Conservation (phyloP, 2,797 vertebrate species). For the Alca torda region DNA sequence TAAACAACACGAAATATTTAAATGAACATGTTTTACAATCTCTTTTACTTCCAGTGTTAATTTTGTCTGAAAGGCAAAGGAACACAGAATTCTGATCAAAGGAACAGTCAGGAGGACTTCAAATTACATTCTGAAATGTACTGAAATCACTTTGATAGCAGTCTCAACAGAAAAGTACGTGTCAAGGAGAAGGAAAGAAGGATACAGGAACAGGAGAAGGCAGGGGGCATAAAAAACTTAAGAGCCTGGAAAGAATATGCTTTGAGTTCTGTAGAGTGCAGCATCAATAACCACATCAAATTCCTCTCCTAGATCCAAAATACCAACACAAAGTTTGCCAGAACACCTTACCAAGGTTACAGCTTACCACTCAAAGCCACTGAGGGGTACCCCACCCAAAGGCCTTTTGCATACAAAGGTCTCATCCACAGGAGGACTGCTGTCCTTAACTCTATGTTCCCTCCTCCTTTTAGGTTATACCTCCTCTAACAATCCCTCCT, state of each 20-base stretch:
- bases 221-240: fast-evolving
- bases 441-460: neutral
- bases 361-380: neutral
- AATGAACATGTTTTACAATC: neutral
- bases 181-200: neutral
- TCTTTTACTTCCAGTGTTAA: neutral
- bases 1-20: neutral
- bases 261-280: neutral
- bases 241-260: neutral
- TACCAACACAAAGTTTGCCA: neutral
- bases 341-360: neutral
- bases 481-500: neutral
- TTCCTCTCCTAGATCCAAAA: neutral
- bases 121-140: neutral
- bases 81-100: neutral
- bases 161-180: neutral
- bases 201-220: neutral
- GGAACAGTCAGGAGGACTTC: neutral
- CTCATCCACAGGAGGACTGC: neutral
- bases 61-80: neutral
- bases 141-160: neutral
- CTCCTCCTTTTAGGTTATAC: neutral
- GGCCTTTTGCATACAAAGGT: neutral
- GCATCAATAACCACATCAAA: neutral
- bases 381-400: neutral